Base-by-base conservation (phyloP, 2,888 invertebrate genomes). In the Lobophora halterata region DNA sequence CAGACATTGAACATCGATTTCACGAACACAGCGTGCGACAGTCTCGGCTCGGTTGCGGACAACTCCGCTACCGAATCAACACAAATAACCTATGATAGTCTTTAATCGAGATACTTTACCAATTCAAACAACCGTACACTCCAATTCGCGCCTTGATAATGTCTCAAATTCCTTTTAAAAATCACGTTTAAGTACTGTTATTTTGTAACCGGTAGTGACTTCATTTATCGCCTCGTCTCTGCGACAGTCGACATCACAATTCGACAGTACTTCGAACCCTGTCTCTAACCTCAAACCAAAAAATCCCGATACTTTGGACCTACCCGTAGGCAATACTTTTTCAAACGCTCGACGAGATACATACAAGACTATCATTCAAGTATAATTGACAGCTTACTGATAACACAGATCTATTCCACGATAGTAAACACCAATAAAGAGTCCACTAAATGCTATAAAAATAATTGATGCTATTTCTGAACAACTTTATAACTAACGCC, bases 1-100 rank as follows among this genome's bases (percentile, higher is more conserved):
- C 39, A 48, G 58, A 60, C 60, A 59, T 63, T 61, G 58, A 62
- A 62, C 57, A 64, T 51, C 52, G 44, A 61, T 32, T 53, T 59
- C 63, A 72, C 64, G 64, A 62, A 66, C 46, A 58, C 53, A 47
- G 49, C 52, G 65, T 67, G 68, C 71, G 70, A 77, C 77, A 79
- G 74, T 71, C 80, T 73, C 79, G 71, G 61, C 58, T 49, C n/a
- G n/a, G n/a, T n/a, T 19, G 32, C 21, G 8, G 5, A 2, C 9
- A n/a, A 3, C 8, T 8, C 28, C 16, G 9, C 32, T n/a, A n/a
- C 16, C 16, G n/a, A 11, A 16, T 17, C 21, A 20, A 2, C 31
- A 24, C 34, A 32, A 32, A 5, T n/a, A 35, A 37, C 27, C 17
- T 17, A 31, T 8, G 18, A 19, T 34, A 36, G 8, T 36, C 20